These are phyloP conservation scores for Antennarius maculatus DNA, from an alignment of 2,797 vertebrate genomes.

Conservation along the genomic window DNA sequence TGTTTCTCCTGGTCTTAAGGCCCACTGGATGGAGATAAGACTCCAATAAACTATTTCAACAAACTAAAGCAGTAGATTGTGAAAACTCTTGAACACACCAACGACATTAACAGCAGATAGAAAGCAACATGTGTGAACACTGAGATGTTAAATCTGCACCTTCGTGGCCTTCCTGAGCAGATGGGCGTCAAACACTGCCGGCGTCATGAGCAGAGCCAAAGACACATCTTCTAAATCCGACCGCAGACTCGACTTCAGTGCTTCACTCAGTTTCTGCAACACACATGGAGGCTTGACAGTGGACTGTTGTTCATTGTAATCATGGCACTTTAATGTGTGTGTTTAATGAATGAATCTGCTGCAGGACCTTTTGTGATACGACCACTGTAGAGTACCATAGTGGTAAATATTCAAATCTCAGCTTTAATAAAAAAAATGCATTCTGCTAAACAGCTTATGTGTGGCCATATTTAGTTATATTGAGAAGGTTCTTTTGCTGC, in stretches of 20 bases:
- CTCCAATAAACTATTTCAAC: neutral
- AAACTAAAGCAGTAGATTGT: neutral
- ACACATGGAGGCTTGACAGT: constrained; percentile 1
- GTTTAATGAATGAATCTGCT: neutral
- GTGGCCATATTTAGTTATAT: neutral
- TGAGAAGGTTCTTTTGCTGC: neutral
- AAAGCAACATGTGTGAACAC: neutral
- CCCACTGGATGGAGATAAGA: neutral
- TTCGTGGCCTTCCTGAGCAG: constrained; percentile 85
- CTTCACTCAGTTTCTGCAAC: constrained; percentile 82
- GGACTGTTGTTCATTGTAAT: neutral
- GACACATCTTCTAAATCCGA: constrained; percentile 82
- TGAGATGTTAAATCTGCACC: constrained; percentile 66
- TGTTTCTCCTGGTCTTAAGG: neutral
- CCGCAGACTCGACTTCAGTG: constrained; percentile 82
- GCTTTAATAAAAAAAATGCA: no score
- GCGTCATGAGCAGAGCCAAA: constrained; percentile 87
- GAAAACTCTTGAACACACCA: no score
- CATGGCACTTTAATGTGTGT: neutral
- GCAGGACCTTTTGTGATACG: neutral
- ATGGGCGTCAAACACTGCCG: constrained; percentile 87
- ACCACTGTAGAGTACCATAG: neutral
- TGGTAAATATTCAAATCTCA: neutral
- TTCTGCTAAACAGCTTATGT: neutral
- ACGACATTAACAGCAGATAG: no score